A percentile compares a stretch with the other conserved stretches of the same genome.
phyloP scores from a whole-genome alignment of 2,113 vertebrate genomes.

The Neolamprologus kungweensis region DNA sequence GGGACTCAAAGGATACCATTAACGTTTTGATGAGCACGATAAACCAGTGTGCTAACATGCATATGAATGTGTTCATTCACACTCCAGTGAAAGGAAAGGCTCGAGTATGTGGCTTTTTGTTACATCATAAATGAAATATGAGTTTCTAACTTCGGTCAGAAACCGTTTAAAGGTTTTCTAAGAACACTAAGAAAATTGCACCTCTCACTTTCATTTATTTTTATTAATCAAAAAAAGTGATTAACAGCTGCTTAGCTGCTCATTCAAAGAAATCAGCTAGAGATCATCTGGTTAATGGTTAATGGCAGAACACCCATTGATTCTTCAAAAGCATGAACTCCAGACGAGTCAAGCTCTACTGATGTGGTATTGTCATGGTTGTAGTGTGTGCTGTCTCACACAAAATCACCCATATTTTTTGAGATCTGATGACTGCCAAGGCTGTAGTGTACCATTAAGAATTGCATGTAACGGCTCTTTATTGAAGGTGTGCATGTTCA shows the following conservation, averaged over 20 bases:
- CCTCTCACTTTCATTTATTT: not conserved
- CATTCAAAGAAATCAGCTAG: not conserved
- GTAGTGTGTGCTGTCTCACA: not conserved
- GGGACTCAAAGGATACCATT: not conserved
- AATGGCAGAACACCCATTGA: not conserved
- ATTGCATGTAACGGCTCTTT: not conserved
- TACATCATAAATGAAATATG: not conserved
- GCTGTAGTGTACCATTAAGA: not conserved
- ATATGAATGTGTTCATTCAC: not conserved
- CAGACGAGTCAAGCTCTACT: not conserved
- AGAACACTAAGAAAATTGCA: not conserved
- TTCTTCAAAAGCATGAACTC: not conserved
- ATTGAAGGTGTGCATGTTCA: not conserved
- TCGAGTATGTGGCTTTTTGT: not conserved
- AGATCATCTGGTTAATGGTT: not conserved
- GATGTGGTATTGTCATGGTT: not conserved
- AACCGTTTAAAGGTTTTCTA: not conserved
- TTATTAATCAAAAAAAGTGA: not conserved
- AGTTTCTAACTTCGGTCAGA: not conserved
- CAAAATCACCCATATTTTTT: not conserved
- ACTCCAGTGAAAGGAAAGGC: not conserved
- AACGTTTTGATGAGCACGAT: not conserved
- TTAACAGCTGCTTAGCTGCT: not conserved
- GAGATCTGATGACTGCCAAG: not conserved
- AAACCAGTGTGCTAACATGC: not conserved